A percentile compares a stretch with the other conserved stretches of the same genome.
These are phyloP conservation scores for Patagioenas fasciata DNA, from an alignment of 2,113 vertebrate species.

Conservation along the genomic window DNA sequence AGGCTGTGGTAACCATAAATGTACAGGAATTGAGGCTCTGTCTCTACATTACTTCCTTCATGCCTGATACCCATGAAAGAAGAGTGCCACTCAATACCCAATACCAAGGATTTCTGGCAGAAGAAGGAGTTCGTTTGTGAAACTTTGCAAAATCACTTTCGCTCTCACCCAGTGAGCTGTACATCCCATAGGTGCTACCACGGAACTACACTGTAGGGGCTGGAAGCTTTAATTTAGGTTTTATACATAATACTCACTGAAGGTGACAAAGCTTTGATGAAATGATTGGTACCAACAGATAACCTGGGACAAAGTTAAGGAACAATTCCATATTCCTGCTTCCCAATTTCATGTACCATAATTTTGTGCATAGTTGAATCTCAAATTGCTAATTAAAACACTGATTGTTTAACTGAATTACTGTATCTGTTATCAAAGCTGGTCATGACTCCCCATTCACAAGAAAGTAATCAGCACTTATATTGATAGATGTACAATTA, in stretches of 20 bases:
- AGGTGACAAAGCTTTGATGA: background rate
- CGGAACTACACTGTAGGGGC: background rate
- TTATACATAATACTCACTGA: background rate
- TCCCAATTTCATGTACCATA: background rate
- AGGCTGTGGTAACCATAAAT: background rate
- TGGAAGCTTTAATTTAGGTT: background rate
- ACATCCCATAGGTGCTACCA: background rate
- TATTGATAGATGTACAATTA: background rate
- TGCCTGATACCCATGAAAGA: background rate
- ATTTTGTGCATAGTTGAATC: background rate
- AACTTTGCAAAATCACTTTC: background rate
- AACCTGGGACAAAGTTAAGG: background rate
- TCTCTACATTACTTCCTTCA: background rate
- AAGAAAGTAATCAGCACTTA: background rate
- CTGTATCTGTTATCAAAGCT: background rate
- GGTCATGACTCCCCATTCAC: background rate
- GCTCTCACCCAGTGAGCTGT: background rate
- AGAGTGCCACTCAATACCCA: background rate
- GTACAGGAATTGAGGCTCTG: background rate
- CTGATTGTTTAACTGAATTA: background rate
- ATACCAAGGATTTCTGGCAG: background rate
- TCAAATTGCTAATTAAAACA: background rate
- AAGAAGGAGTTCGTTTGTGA: background rate
- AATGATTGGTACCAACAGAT: background rate
- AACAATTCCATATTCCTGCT: background rate